Conservation (phyloP, 2,113 vertebrate species). For the Thalassoma bifasciatum region DNA sequence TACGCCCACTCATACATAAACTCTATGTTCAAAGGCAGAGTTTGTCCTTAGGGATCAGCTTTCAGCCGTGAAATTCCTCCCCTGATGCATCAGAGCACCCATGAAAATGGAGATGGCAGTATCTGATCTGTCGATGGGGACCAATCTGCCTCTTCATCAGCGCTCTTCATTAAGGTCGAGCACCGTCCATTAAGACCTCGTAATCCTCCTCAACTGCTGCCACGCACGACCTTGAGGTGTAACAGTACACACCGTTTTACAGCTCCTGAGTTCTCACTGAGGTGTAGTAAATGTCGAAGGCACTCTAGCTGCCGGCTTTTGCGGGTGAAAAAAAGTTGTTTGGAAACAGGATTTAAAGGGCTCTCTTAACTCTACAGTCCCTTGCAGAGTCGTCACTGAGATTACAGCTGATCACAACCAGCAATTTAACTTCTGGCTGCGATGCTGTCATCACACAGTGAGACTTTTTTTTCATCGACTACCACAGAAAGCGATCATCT, state of each 20-base stretch:
- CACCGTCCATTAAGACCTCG: conserved; percentile 65
- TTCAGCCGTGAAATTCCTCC: conserved; percentile 52
- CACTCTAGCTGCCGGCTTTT: conserved; percentile 3
- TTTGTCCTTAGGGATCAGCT: conserved; percentile 50
- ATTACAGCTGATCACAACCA: conserved; percentile 44
- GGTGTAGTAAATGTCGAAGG: conserved; percentile 30
- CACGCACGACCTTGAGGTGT: conserved; percentile 64
- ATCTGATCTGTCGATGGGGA: conserved; percentile 56
- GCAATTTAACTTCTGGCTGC: conserved; percentile 39
- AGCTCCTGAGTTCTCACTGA: conserved; percentile 32
- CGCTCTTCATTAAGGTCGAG: conserved; percentile 72
- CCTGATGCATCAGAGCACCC: conserved; percentile 50
- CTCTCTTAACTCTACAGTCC: conserved; percentile 11
- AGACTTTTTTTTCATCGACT: conserved; percentile 45
- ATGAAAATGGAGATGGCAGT: conserved; percentile 73
- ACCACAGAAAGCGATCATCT: conserved; percentile 45
- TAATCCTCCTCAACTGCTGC: conserved; percentile 61
- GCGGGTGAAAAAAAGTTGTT: conserved; percentile 11
- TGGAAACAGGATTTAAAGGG: conserved; percentile 31
- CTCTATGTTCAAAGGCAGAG: conserved; percentile 18
- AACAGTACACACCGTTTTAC: conserved; percentile 47
- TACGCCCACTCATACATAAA: not conserved
- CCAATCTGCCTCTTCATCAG: conserved; percentile 66
- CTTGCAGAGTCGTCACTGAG: conserved; percentile 8
- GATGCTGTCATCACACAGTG: conserved; percentile 27